Base-by-base conservation (phyloP, 2,888 invertebrate species). In the Pilophorus perplexus region DNA sequence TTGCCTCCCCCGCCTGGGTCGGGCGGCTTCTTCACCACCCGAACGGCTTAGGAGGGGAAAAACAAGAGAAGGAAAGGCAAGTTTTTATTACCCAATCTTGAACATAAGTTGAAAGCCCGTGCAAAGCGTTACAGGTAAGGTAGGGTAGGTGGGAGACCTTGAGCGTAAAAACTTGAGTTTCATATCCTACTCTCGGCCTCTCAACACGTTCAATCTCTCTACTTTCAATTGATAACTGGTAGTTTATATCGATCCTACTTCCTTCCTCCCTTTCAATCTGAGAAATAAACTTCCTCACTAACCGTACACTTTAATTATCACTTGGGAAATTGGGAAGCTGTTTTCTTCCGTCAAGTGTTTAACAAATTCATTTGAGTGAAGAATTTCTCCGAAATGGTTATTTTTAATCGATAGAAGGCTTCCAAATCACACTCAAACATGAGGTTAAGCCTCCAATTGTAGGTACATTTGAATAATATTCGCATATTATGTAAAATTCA, bases 101-200 rank as follows among this genome's bases (percentile, higher is more conserved):
- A 64, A 37, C 64, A 64, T 28, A 37, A 64, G 64, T 64, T 64
- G 64, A 64, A 64, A 50, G 50, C 14, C 16, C 38, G 64, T 40
- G 28, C 25, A 40, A 65, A 50, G 75, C 75, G 76, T 78, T 78
- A 78, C 79, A 79, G 80, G 79, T 79, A 79, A 79, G 79, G 79
- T 79, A 77, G 75, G 79, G 77, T 79, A 78, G 77, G 71, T 75
- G 75, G 76, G 78, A 77, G 78, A 74, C 75, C 42, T 44, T 22
- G 46, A 67, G 46, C 54, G 50, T 48, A 66, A 64, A 57, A 64
- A 64, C 37, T 64, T 50, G 50, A 64, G 64, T 50, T 64, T 50
- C 48, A 50, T 38, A 48, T 64, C 64, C 50, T 57, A 27, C 27
- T 60, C 16, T 44, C 23, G 14, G 27, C n/a, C 23, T 25, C 28